Evolutionary conservation across 2,113 vertebrate species (phyloP).

Genomic region (Nannospalax galili): DNA sequence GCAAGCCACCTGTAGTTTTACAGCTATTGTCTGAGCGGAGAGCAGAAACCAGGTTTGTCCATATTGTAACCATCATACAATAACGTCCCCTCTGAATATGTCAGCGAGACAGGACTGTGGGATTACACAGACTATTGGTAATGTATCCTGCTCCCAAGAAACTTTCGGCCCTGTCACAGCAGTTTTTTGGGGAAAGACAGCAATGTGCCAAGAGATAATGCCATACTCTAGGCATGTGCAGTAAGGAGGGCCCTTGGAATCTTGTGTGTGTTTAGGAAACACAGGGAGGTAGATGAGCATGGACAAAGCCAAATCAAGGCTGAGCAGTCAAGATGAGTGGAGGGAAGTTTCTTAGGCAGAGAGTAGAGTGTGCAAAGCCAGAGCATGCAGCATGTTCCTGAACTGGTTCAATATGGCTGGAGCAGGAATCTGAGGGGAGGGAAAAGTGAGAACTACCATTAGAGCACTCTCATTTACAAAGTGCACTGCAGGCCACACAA

Average conservation of each 20-base stretch:
- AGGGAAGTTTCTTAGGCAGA: not conserved
- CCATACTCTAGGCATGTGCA: not conserved
- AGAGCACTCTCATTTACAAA: not conserved
- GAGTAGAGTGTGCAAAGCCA: not conserved
- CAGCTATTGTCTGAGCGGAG: not conserved
- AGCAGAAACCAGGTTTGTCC: constrained; percentile 3
- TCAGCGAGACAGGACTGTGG: not conserved
- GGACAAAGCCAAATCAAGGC: not conserved
- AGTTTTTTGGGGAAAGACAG: not conserved
- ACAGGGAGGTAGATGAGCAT: not conserved
- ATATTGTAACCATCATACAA: not conserved
- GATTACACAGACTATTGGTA: not conserved
- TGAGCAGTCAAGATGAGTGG: not conserved
- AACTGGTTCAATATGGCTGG: not conserved
- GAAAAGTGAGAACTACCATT: not conserved
- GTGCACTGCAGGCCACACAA: not conserved
- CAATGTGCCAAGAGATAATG: not conserved
- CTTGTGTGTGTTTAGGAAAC: not conserved
- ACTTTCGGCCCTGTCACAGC: not conserved
- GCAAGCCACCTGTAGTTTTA: not conserved
- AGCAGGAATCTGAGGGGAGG: not conserved
- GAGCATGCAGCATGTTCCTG: not conserved
- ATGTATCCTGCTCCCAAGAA: not conserved
- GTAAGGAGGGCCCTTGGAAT: not conserved
- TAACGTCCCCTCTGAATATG: not conserved